Evolutionary conservation across 2,797 vertebrate species (phyloP).

Genomic region (Sebastes iracundus): DNA sequence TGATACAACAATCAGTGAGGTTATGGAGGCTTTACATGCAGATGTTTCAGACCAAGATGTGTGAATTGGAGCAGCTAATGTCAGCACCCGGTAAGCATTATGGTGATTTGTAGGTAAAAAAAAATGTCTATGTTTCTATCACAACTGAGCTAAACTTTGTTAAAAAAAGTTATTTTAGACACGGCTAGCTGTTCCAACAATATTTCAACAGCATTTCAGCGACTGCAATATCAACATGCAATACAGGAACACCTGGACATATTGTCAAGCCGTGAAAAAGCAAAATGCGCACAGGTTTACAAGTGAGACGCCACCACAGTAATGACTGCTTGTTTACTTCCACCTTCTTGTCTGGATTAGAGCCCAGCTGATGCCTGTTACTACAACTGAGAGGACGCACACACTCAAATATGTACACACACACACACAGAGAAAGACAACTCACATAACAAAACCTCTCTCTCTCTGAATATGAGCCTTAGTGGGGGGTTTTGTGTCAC

Average conservation of each 20-base stretch:
- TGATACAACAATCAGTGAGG: no score
- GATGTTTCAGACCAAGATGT: fast-evolving
- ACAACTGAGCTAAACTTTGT: neutral
- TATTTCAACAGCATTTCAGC: neutral
- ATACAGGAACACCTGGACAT: neutral
- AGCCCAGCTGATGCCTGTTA: neutral
- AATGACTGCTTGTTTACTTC: neutral
- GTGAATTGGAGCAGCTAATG: neutral
- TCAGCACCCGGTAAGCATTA: neutral
- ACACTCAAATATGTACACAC: neutral
- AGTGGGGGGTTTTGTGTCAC: neutral
- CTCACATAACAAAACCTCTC: neutral
- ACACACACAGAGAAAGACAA: neutral
- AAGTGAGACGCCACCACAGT: neutral
- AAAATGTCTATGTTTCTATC: neutral
- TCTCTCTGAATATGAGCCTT: neutral
- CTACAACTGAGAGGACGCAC: neutral
- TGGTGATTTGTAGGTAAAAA: neutral
- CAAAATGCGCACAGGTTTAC: neutral
- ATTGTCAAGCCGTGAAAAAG: neutral
- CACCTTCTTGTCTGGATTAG: neutral
- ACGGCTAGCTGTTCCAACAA: neutral
- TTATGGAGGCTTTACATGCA: no score
- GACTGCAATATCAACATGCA: neutral
- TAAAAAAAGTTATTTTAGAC: neutral